phyloP scores from a whole-genome alignment of 2,113 vertebrate species.

The Microcebus tavaratra region DNA sequence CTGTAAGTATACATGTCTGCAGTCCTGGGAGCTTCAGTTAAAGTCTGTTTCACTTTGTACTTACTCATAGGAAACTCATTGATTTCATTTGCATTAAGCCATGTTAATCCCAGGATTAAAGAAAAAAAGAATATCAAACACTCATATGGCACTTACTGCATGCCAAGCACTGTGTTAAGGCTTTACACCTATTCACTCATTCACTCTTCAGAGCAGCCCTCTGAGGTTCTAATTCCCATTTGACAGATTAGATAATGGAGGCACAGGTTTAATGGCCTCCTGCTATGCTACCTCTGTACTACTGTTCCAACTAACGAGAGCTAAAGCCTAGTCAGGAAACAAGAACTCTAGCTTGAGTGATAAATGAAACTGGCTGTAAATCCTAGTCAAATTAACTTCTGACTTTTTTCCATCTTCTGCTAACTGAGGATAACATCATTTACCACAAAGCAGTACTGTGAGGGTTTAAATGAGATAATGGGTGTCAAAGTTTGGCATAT shows the following conservation, averaged over 20 bases:
- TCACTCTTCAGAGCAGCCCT: neutral
- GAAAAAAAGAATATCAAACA: neutral
- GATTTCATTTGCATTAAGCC: neutral
- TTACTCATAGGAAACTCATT: neutral
- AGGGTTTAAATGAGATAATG: neutral
- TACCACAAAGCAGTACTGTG: neutral
- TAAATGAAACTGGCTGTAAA: neutral
- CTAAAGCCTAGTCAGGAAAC: neutral
- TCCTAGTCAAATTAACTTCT: neutral
- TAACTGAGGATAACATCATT: neutral
- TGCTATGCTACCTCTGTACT: neutral
- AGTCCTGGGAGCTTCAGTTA: neutral
- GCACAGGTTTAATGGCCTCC: neutral
- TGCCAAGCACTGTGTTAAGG: neutral
- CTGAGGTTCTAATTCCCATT: neutral
- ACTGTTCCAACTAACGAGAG: neutral
- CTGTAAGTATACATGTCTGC: too few relatives aligned
- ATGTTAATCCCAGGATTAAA: neutral
- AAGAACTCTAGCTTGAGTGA: neutral
- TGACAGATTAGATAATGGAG: neutral
- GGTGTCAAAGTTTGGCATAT: neutral
- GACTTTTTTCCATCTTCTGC: neutral
- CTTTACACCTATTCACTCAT: neutral
- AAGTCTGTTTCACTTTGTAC: neutral
- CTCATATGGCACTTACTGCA: neutral